phyloP scores from a whole-genome alignment of 2,888 invertebrate genomes.

The Scaeva pyrastri region DNA sequence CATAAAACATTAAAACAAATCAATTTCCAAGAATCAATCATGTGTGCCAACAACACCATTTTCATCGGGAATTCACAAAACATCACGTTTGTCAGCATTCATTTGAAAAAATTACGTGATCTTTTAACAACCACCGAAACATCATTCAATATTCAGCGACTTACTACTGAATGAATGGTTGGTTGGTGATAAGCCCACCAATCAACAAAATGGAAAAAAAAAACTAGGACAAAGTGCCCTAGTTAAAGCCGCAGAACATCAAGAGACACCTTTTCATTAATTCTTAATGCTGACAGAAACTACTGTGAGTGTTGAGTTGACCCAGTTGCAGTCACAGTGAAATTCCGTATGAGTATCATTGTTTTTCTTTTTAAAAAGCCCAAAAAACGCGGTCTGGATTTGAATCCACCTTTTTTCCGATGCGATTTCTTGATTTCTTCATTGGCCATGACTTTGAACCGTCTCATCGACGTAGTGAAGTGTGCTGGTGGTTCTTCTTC shows the following conservation, averaged over 20 bases:
- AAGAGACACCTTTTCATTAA: slow-evolving; percentile 42
- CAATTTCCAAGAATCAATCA: slow-evolving; percentile 35
- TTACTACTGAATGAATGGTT: slow-evolving; percentile 32
- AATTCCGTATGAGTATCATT: neutral
- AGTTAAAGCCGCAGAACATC: slow-evolving; percentile 32
- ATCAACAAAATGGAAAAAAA: slow-evolving; percentile 14
- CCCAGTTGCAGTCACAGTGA: slow-evolving; percentile 47
- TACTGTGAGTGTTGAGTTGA: slow-evolving; percentile 51
- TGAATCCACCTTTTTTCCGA: slow-evolving; percentile 42
- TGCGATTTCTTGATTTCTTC: slow-evolving; percentile 50
- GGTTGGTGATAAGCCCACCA: slow-evolving; percentile 44
- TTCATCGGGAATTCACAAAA: slow-evolving; percentile 50
- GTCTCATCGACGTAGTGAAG: neutral
- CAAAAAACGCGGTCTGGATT: slow-evolving; percentile 37
- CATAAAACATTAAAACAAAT: slow-evolving; percentile 48
- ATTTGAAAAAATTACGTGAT: slow-evolving; percentile 56
- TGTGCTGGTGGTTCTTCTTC: slow-evolving; percentile 16
- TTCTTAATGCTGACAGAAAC: slow-evolving; percentile 48
- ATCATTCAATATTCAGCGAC: slow-evolving; percentile 25
- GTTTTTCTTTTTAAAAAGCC: neutral
- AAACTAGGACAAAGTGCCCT: slow-evolving; percentile 56
- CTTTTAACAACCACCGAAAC: neutral
- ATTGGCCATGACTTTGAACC: slow-evolving; percentile 70
- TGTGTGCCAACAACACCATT: neutral
- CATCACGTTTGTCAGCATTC: slow-evolving; percentile 56